Evolutionary conservation across 2,888 invertebrate genomes (phyloP).

Genomic region (Candidula unifasciata): DNA sequence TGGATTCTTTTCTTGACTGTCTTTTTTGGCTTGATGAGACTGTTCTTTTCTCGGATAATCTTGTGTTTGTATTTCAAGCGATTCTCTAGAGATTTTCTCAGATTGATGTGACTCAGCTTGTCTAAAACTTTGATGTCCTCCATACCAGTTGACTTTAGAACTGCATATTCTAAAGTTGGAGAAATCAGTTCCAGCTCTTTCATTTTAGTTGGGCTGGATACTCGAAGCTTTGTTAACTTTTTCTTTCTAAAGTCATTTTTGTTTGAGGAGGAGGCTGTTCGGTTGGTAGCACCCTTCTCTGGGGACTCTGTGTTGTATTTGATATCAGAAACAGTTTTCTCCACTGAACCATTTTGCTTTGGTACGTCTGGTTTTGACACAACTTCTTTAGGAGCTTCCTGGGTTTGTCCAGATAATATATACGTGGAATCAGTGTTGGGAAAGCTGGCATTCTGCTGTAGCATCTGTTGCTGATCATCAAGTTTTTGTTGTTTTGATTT

Average conservation of each 20-base stretch:
- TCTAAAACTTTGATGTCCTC: constrained; percentile 37
- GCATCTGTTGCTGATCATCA: background rate
- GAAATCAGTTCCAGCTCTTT: constrained; percentile 47
- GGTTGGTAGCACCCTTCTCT: background rate
- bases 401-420: constrained; percentile 2
- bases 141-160: constrained; percentile 38
- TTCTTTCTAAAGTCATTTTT: constrained; percentile 37
- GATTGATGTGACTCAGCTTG: constrained; percentile 6
- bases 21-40: constrained; percentile 22
- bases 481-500: constrained; percentile 34
- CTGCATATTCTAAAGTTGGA: constrained; percentile 41
- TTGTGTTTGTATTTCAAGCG: constrained; percentile 48
- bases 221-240: constrained; percentile 43
- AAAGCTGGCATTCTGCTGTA: constrained; percentile 2
- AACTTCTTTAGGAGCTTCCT: background rate
- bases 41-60: constrained; percentile 39
- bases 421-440: background rate
- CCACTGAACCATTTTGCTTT: background rate
- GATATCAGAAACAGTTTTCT: background rate
- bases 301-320: background rate
- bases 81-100: constrained; percentile 26
- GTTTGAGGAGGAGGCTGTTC: constrained; percentile 17
- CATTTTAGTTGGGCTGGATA: constrained; percentile 51
- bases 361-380: background rate
- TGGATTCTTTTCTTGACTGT: constrained; percentile 36